A percentile compares a stretch with the other conserved stretches of the same genome.
phyloP scores from a whole-genome alignment of 2,888 invertebrate genomes.

The Schizotus pectinicornis region DNA sequence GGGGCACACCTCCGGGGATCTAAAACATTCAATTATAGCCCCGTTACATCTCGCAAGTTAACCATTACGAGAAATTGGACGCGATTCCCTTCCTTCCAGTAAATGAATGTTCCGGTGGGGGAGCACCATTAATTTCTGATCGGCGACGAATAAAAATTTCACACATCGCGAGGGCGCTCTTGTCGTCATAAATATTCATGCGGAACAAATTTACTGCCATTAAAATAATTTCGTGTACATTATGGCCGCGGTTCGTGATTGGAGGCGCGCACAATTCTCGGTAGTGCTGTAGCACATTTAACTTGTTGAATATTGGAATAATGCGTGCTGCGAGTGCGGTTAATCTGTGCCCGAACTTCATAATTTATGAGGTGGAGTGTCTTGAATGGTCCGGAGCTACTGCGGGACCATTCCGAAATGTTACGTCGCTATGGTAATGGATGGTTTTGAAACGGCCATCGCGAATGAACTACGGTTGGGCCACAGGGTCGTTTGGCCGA shows the following conservation, averaged over 20 bases:
- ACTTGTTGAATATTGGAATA: slow-evolving; percentile 32
- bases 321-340: slow-evolving; percentile 29
- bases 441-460: too few relatives aligned
- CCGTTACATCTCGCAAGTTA: slow-evolving; percentile 49
- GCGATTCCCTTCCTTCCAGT: slow-evolving; percentile 26
- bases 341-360: slow-evolving; percentile 29
- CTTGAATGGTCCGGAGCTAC: slow-evolving; percentile 15
- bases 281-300: slow-evolving; percentile 20
- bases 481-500: too few relatives aligned
- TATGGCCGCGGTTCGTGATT: slow-evolving; percentile 10
- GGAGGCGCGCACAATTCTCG: slow-evolving; percentile 13
- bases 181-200: slow-evolving; percentile 17
- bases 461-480: too few relatives aligned
- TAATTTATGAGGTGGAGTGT: slow-evolving; percentile 25
- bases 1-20: slow-evolving; percentile 53
- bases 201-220: slow-evolving; percentile 6
- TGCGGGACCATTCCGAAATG: slow-evolving; percentile 1
- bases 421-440: too few relatives aligned
- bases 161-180: background rate
- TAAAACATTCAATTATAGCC: slow-evolving; percentile 53
- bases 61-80: slow-evolving; percentile 45
- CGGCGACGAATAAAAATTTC: background rate
- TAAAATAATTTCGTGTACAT: slow-evolving; percentile 12
- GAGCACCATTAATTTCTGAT: background rate
- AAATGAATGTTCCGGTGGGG: background rate